Base-by-base conservation (phyloP, 2,888 invertebrate species). In the Pterostichus niger region DNA sequence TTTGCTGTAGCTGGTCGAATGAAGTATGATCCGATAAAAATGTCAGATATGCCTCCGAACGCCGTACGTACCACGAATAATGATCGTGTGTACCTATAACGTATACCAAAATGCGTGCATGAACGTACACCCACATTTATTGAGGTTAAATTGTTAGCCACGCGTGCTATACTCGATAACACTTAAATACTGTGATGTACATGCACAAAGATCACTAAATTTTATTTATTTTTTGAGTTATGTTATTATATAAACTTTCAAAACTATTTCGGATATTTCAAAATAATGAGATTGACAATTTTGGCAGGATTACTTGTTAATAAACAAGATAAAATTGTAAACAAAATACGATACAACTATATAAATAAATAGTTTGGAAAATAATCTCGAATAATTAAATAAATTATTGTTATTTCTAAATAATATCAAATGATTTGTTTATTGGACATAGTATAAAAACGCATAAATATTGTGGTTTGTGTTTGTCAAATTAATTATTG, bases 11-110 rank as follows among this genome's bases (percentile, higher is more conserved):
- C 59, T 61, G 61, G n/a, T 61, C 15, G 24, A 61, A 59, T 78
- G 61, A 78, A 78, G 61, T 61, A 78, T 78, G 78, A 40, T 78
- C 44, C 78, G 78, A 78, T 78, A 78, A 78, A 78, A 78, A 78
- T 59, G 78, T 78, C 61, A 78, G 78, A 44, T 78, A 59, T 78
- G 75, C 75, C 68, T 71, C 24, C 75, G 52, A 75, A 75, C 75
- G 44, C 49, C 33, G 75, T 75, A 35, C 75, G 52, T 49, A 52
- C 31, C 52, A 75, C 33, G 75, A 75, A 75, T 75, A 75, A 75
- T 75, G 52, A 75, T 71, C 17, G 40, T 71, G 68, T 71, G 68
- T 44, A 71, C 68, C 68, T 71, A 71, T 46, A 71, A 71, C 68
- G 44, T 71, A 44, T 15, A 33, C 17, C 15, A 71, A 71, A 71